Evolutionary conservation across 2,888 invertebrate species (phyloP).

Genomic region (Parnassius smintheus): DNA sequence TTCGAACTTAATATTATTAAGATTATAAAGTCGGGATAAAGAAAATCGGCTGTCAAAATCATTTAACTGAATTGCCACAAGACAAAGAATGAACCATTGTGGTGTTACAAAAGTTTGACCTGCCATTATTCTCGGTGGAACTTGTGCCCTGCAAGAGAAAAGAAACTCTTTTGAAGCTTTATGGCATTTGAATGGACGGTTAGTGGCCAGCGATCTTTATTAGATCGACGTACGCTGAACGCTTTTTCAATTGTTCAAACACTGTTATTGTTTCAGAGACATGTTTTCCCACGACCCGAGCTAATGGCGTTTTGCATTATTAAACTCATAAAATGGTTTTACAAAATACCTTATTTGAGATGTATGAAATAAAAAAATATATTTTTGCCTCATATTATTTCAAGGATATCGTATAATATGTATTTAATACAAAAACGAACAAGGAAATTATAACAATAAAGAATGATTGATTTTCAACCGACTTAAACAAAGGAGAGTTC

Average conservation of each 20-base stretch:
- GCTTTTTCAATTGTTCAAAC: slow-evolving; percentile 22
- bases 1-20: slow-evolving; percentile 9
- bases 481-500: too few relatives aligned
- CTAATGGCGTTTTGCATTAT: neutral
- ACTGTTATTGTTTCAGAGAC: slow-evolving; percentile 10
- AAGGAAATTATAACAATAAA: too few relatives aligned
- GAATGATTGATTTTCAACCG: too few relatives aligned
- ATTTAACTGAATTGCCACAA: slow-evolving; percentile 19
- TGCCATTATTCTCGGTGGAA: slow-evolving; percentile 17
- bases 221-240: slow-evolving; percentile 23
- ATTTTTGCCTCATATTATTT: too few relatives aligned
- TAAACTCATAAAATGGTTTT: too few relatives aligned
- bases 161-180: slow-evolving; percentile 21
- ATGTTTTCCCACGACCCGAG: slow-evolving; percentile 16
- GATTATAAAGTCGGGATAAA: slow-evolving; percentile 17
- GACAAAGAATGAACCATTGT: slow-evolving; percentile 23
- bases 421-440: too few relatives aligned
- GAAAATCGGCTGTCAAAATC: slow-evolving; percentile 22
- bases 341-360: too few relatives aligned
- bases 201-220: slow-evolving; percentile 25
- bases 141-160: slow-evolving; percentile 15
- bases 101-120: slow-evolving; percentile 21
- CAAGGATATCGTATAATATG: too few relatives aligned
- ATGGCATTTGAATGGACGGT: slow-evolving; percentile 23
- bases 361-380: too few relatives aligned